Evolutionary conservation across 2,113 vertebrate genomes (phyloP).

Genomic region (Ophiodon elongatus): DNA sequence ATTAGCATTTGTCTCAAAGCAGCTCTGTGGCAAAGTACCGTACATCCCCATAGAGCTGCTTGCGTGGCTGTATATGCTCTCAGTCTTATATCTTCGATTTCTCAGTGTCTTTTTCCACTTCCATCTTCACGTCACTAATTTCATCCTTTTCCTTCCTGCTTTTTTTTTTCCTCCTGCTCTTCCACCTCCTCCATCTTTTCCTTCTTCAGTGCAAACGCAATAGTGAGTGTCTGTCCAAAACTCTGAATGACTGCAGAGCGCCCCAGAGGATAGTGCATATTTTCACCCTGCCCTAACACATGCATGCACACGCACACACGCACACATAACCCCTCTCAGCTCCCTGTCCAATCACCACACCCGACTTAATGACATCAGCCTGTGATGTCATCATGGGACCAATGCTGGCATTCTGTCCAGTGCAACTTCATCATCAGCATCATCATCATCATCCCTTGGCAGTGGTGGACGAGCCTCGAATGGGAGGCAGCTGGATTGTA

Average conservation of each 20-base stretch:
- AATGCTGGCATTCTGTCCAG: slow-evolving; percentile 75
- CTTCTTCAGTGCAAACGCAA: slow-evolving; percentile 59
- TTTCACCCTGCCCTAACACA: slow-evolving; percentile 73
- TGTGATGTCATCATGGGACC: slow-evolving; percentile 87
- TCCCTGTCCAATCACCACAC: slow-evolving; percentile 81
- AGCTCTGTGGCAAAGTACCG: background rate
- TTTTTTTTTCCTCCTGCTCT: slow-evolving; percentile 5
- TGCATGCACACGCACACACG: slow-evolving; percentile 40
- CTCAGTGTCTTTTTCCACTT: background rate
- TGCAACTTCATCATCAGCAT: slow-evolving; percentile 81
- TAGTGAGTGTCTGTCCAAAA: slow-evolving; percentile 65
- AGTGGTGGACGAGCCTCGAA: slow-evolving; percentile 57
- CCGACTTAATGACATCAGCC: slow-evolving; percentile 84
- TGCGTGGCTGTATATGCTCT: too few species aligned
- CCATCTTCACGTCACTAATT: slow-evolving; percentile 16
- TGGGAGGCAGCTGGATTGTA: slow-evolving; percentile 80
- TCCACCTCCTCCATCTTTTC: slow-evolving; percentile 53
- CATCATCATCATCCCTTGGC: slow-evolving; percentile 82
- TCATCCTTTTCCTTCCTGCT: slow-evolving; percentile 2
- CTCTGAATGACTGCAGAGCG: slow-evolving; percentile 67
- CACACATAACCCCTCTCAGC: slow-evolving; percentile 66
- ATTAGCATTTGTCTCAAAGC: background rate
- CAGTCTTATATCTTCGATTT: background rate
- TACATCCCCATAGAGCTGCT: background rate
- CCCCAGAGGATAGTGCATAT: slow-evolving; percentile 72